A percentile compares a stretch with the other conserved stretches of the same genome.
Conservation (phyloP, 2,797 vertebrate species). For the Sebastes paucispinis region DNA sequence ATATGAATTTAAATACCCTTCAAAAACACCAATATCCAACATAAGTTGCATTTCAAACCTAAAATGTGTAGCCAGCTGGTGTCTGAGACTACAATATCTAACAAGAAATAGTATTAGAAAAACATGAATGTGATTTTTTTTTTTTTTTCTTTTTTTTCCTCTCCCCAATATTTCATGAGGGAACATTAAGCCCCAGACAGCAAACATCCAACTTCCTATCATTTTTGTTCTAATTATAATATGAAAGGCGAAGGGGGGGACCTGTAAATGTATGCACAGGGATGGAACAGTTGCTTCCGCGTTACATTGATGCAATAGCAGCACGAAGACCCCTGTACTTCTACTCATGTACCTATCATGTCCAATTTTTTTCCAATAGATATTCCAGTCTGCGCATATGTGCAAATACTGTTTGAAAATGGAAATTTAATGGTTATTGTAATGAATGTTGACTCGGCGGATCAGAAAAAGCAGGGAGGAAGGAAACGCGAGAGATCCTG, state of each 20-base stretch:
- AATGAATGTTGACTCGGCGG: constrained; percentile 82
- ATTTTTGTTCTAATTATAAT: constrained; percentile 78
- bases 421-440: constrained; percentile 82
- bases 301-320: constrained; percentile 54
- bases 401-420: constrained; percentile 69
- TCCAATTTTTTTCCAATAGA: constrained; percentile 75
- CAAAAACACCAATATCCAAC: constrained; percentile 18
- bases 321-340: constrained; percentile 60
- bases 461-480: constrained; percentile 63
- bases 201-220: constrained; percentile 65
- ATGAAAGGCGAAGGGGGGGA: constrained; percentile 63
- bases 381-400: constrained; percentile 49
- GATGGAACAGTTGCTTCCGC: constrained; percentile 38
- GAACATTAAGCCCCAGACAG: constrained; percentile 67
- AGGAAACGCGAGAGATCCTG: constrained; percentile 46
- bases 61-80: constrained; percentile 25
- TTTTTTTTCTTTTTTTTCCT: constrained; percentile 34
- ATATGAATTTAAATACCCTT: not conserved
- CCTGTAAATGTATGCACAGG: constrained; percentile 45
- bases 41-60: constrained; percentile 46
- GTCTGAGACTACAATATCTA: constrained; percentile 51
- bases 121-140: constrained; percentile 44
- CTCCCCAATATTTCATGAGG: constrained; percentile 61
- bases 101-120: constrained; percentile 67
- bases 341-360: constrained; percentile 79